Conservation (phyloP, 2,888 invertebrate genomes). For the Pristionchus japonicus region DNA sequence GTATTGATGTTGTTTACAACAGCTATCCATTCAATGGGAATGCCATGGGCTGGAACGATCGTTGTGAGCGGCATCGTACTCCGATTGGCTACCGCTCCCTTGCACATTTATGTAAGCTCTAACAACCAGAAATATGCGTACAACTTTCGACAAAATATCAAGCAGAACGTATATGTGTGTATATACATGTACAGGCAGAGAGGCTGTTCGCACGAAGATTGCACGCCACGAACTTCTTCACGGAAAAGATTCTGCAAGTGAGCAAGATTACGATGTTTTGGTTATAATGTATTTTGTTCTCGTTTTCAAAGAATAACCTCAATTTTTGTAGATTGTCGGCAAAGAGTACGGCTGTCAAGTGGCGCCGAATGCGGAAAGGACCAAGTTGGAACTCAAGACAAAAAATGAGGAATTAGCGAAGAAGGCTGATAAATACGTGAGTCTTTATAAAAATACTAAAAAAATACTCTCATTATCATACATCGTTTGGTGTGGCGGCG, state of each 20-base stretch:
- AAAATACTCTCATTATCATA: too few species aligned
- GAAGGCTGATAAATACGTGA: not conserved
- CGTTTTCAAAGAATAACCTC: too few species aligned
- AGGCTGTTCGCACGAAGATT: conserved; percentile 67
- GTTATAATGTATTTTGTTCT: too few species aligned
- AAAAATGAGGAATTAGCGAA: conserved; percentile 49
- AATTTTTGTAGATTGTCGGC: conserved; percentile 61
- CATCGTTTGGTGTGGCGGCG: too few species aligned
- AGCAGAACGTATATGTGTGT: not conserved
- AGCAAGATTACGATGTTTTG: too few species aligned
- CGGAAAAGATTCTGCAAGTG: conserved; percentile 63
- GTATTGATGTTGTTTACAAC: not conserved
- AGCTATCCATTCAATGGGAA: conserved; percentile 63
- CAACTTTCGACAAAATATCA: too few species aligned
- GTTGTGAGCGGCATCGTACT: conserved; percentile 63
- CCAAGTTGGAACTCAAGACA: conserved; percentile 60
- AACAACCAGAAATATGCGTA: not conserved
- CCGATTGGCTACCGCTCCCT: conserved; percentile 63
- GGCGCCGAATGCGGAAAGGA: conserved; percentile 56
- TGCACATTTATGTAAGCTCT: conserved; percentile 55
- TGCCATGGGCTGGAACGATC: conserved; percentile 67
- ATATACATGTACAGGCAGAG: conserved; percentile 64
- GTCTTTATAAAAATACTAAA: too few species aligned
- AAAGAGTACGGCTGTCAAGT: conserved; percentile 62
- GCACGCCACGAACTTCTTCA: conserved; percentile 68